Evolutionary conservation across 2,113 vertebrate species (phyloP).

Genomic region (Cephalophus harveyi): DNA sequence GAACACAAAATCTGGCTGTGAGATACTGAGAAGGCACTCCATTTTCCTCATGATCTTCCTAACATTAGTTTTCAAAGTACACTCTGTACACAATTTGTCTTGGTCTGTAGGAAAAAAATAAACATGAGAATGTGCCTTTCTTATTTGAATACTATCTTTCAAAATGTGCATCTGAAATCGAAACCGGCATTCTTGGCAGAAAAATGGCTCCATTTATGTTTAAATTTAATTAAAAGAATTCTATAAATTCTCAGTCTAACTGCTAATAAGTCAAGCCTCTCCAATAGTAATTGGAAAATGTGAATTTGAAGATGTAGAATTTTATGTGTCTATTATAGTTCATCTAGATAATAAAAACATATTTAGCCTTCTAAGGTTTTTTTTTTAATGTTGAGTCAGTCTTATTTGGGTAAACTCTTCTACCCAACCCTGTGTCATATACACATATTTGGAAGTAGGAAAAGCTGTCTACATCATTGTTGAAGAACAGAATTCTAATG

Average conservation of each 20-base stretch:
- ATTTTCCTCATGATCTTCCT: neutral
- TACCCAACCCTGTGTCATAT: neutral
- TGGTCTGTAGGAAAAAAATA: neutral
- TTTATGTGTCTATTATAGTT: neutral
- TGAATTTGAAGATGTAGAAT: neutral
- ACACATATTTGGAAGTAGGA: neutral
- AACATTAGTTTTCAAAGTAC: neutral
- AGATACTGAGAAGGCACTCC: neutral
- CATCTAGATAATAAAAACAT: neutral
- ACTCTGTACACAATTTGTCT: neutral
- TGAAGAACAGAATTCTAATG: neutral
- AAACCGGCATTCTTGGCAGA: neutral
- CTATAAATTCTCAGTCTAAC: neutral
- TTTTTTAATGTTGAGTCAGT: neutral
- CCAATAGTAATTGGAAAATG: neutral
- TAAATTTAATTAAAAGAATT: conserved; percentile 29
- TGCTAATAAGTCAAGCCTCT: neutral
- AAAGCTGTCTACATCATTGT: neutral
- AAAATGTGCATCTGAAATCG: conserved; percentile 5
- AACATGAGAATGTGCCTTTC: neutral
- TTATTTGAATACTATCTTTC: neutral
- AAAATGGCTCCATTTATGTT: neutral
- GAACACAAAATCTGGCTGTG: neutral
- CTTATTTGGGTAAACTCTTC: neutral
- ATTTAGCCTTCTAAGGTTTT: neutral